A percentile compares a stretch with the other conserved stretches of the same genome.
Evolutionary conservation across 2,888 invertebrate genomes (phyloP).

Genomic region (Neoitamus cyanurus): DNA sequence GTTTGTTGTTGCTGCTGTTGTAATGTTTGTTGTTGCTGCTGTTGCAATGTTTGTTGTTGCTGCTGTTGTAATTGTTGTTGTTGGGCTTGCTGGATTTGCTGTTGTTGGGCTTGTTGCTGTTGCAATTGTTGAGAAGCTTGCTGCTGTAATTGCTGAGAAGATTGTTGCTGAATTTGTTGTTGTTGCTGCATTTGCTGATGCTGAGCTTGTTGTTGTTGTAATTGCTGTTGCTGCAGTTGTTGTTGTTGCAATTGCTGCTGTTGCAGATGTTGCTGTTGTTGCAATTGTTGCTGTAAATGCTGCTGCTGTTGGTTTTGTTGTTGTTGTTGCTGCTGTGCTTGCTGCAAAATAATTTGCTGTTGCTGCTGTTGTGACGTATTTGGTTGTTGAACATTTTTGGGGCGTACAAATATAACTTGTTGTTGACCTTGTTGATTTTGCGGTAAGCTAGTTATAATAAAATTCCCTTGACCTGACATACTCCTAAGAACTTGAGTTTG

Average conservation of each 20-base stretch:
- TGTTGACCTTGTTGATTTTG: conserved; percentile 53
- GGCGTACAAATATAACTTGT: conserved; percentile 52
- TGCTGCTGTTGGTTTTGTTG: conserved; percentile 52
- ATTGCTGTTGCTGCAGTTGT: conserved; percentile 53
- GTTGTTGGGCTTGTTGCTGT: conserved; percentile 40
- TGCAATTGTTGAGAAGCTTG: conserved; percentile 52
- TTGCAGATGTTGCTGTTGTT: conserved; percentile 54
- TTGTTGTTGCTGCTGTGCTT: conserved; percentile 47
- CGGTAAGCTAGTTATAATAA: conserved; percentile 49
- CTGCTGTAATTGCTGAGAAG: conserved; percentile 54
- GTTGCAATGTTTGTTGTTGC: conserved; percentile 55
- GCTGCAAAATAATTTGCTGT: conserved; percentile 54
- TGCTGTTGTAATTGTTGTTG: conserved; percentile 57
- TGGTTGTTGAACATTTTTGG: conserved; percentile 48
- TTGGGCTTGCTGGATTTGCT: conserved; percentile 55
- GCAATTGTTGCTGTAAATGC: conserved; percentile 59
- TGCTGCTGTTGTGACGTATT: conserved; percentile 52
- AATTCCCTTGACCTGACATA: conserved; percentile 49
- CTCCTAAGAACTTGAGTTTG: conserved; percentile 31
- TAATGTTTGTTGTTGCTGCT: conserved; percentile 55
- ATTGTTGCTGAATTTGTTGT: conserved; percentile 56
- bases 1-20: conserved; percentile 55
- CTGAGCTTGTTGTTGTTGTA: conserved; percentile 58
- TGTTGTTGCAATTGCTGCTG: conserved; percentile 51
- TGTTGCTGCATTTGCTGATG: conserved; percentile 56